A percentile compares a stretch with the other conserved stretches of the same genome.
phyloP scores from a whole-genome alignment of 2,113 vertebrate species.

The Pleuronectes platessa region DNA sequence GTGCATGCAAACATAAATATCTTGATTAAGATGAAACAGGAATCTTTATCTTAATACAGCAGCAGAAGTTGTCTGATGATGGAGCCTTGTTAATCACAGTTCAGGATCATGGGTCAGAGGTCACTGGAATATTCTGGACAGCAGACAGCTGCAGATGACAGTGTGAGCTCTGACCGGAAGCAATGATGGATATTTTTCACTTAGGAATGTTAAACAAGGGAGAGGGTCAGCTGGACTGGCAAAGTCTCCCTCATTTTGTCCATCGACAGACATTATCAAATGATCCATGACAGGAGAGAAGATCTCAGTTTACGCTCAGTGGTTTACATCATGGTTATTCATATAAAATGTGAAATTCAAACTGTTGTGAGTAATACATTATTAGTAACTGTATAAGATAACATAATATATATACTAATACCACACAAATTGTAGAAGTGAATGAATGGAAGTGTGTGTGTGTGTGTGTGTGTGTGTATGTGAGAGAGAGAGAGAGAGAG shows the following conservation, averaged over 20 bases:
- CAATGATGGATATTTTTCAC: conserved; percentile 7
- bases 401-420: background rate
- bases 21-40: conserved; percentile 28
- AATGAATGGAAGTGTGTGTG: background rate
- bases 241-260: conserved; percentile 1
- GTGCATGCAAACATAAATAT: conserved; percentile 2
- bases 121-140: conserved; percentile 58
- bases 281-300: conserved; percentile 4
- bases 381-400: background rate
- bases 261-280: background rate
- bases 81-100: conserved; percentile 29
- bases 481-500: background rate
- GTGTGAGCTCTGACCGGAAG: conserved; percentile 39
- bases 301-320: conserved; percentile 9
- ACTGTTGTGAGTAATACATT: background rate
- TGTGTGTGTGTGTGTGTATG: conserved; percentile 7
- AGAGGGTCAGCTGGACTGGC: background rate
- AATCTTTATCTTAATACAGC: conserved; percentile 1
- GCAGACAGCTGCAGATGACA: conserved; percentile 67
- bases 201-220: conserved; percentile 25
- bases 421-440: background rate
- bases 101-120: conserved; percentile 51
- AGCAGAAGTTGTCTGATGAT: conserved; percentile 40
- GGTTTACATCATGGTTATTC: background rate
- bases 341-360: conserved; percentile 9